Base-by-base conservation (phyloP, 2,797 vertebrate genomes). In the Ptychadena robeensis region DNA sequence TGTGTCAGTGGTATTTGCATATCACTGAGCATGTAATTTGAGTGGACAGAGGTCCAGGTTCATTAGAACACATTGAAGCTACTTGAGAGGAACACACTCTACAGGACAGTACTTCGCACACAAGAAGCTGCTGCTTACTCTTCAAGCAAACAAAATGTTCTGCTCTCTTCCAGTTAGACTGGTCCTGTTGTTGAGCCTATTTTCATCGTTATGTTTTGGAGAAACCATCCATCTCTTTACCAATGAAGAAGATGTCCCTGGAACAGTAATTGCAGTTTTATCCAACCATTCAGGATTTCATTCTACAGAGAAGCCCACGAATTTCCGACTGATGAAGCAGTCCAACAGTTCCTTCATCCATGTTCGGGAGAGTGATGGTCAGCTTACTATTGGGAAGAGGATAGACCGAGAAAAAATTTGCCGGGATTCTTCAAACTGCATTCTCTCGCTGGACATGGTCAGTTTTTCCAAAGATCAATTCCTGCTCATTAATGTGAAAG, bases 401-500 rank as follows among this genome's bases (percentile, higher is more conserved):
- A 90, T 94, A 4, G 93, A 95, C 57, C 64, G 90, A 0, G 91
- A 95, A 86, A 68, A 44, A 81, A 90, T 94, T 12, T 94, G 92
- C 53, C 90, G 88, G 48, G 86, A 91, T 30, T 88, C 92, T 0
- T 90, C 87, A 0, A 88, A 88, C 5, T 95, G 94, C 82, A 81
- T 93, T 59, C 71, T 95, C 79, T 77, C 91, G 48, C 93, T 95
- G 77, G 93, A 95, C 85, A 86, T 92, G 2, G 92, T 95, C 81
- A 92, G 92, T 72, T 91, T 92, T 82, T 92, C 91, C 25, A 89
- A 87, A 8, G 93, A 93, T 66, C 93, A 94, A 88, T 95, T 94
- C 68, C 92, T 94, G 22, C 92, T 95, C 28, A 91, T 95, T 72
- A 94, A 95, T 70, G 93, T 95, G 12, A 94, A 95, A 88, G 91